Evolutionary conservation across 2,797 vertebrate species (phyloP), one percentile per base, ranked within the genome.

Genomic region (Falco cherrug): DNA sequence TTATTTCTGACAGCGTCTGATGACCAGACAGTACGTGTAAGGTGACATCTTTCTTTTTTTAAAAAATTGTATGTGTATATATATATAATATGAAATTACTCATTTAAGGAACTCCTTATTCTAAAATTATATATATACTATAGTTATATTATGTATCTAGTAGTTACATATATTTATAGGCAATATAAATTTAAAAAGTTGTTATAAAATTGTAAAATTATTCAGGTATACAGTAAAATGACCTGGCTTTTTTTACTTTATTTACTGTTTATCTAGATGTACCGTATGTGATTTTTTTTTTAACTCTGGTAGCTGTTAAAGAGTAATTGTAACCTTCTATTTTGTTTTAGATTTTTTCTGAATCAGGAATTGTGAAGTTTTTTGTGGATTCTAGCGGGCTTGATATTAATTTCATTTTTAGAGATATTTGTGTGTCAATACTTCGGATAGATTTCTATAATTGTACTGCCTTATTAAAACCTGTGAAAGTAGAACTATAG

Each of bases 1-100:
- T 98, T 98, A 31, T 98, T 99, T 96, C 98, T 99, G 84, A 99
- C 99, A 28, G 99, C 99, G 84, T 99, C 99, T 15, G 99, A 99
- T 84, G 99, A 99, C 96, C 99, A 99, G 93, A 99, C 99, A 57
- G 97, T 99, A 97, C 98, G 99, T 61, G 99, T 99, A 96, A 98
- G 98, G 77, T 82, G 10, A 63, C 20, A 39, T 61, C 9, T 61
- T 65, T 64, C 4, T 56, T 28, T 60, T 88, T 83, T 41, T 16
- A 89, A 93, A 93, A 39, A 86, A 70, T 70, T 25, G 17, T 18
- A 45, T 18, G 8, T 45, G 4, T 45, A 43, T 70, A 8, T n/a
- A 12, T 35, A 37, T 14, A 4, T 41, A 29, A 11, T 29, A 37
- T 61, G 35, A n/a, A 67, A 28, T 57, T 10, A 41, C 5, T n/a